Evolutionary conservation across 2,113 vertebrate species (phyloP), one percentile per base, ranked within the genome.

Genomic region (Halcyon senegalensis): DNA sequence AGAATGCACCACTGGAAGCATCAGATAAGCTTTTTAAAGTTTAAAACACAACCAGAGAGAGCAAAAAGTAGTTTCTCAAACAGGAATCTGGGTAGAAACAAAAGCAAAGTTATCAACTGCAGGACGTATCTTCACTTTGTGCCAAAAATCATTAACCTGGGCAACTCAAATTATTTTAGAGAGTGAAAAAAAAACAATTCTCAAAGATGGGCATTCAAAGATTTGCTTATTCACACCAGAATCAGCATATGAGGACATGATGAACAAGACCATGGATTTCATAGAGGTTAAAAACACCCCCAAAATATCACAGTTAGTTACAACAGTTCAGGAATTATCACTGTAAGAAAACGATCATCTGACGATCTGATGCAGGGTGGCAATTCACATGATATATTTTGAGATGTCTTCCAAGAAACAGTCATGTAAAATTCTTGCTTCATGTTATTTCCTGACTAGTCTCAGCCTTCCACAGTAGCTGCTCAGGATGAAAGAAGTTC

Each of bases 361-460:
- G 79, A 21, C 58, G 25, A 79, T 46, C 78, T 70, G 62, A 89
- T 63, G 68, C 37, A 56, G 67, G 31, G 58, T 70, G 73, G 85
- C 94, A 94, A 60, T 84, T 88, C 89, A 58, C 30, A 63, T 24
- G 66, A 90, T 62, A 3, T 21, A 94, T 87, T 89, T 35, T 35
- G 63, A 95, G 77, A 56, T 60, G 68, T 30, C 80, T 90, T 87
- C 74, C 91, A 93, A 72, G 72, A 30, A 89, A 64, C 41, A 76
- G 82, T 66, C 87, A 90, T 4, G 14, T 41, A 84, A 94, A 95
- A 96, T 55, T 43, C 46, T 90, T 43, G 51, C 59, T 91, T 91
- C 73, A 60, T 39, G 79, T 50, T 13, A 90, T 51, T 80, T 89
- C 76, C 79, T 66, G 66, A 67, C 76, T 72, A 80, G 82, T 83